Evolutionary conservation across 2,113 vertebrate genomes (phyloP).

Genomic region (Colinus virginianus): DNA sequence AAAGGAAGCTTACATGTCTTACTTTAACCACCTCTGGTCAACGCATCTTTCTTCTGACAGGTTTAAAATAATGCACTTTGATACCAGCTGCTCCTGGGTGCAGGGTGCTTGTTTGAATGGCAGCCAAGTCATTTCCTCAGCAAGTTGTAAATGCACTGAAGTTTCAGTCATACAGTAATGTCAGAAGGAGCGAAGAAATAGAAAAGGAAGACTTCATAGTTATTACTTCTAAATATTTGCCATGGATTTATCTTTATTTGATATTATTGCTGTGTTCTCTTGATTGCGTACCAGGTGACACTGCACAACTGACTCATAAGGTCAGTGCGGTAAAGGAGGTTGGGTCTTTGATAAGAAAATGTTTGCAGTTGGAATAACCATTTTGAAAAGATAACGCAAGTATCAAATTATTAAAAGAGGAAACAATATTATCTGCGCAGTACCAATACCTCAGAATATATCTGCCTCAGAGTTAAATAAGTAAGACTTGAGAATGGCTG

Average conservation of each 20-base stretch:
- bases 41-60: not conserved
- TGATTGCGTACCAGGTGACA: not conserved
- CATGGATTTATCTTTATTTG: not conserved
- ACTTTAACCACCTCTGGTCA: not conserved
- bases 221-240: not conserved
- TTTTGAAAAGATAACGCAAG: not conserved
- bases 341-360: not conserved
- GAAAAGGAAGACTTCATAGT: not conserved
- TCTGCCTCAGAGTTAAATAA: not conserved
- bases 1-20: not conserved
- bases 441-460: not conserved
- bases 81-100: not conserved
- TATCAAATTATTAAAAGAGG: not conserved
- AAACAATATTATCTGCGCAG: not conserved
- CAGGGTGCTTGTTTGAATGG: not conserved
- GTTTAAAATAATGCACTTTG: not conserved
- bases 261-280: not conserved
- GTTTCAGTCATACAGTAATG: not conserved
- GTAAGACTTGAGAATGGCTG: not conserved
- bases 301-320: not conserved
- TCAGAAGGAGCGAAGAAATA: not conserved
- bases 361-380: not conserved
- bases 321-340: not conserved
- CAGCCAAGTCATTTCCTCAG: not conserved
- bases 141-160: not conserved